Evolutionary conservation across 2,888 invertebrate genomes (phyloP).

Genomic region (Drymonia ruficornis): DNA sequence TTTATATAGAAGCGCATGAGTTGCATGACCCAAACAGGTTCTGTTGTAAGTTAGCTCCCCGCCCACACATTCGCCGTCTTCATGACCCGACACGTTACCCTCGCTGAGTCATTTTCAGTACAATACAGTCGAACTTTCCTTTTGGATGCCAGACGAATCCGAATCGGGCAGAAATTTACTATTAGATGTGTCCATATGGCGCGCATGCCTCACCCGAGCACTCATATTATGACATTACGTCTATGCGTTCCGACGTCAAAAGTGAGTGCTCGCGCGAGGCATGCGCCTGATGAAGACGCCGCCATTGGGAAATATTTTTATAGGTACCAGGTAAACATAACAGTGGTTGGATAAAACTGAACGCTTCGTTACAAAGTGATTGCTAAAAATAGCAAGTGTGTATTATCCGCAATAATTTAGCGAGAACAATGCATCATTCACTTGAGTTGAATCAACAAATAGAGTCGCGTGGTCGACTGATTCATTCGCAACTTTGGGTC

Average conservation of each 20-base stretch:
- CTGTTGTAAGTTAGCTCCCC: slow-evolving; percentile 59
- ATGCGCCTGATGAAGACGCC: too few relatives aligned
- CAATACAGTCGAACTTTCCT: slow-evolving; percentile 23
- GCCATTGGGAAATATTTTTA: slow-evolving; percentile 1
- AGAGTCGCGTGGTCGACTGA: slow-evolving; percentile 51
- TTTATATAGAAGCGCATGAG: slow-evolving; percentile 77
- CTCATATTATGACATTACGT: too few relatives aligned
- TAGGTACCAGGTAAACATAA: background rate
- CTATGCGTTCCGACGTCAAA: too few relatives aligned
- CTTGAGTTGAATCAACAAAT: slow-evolving; percentile 51
- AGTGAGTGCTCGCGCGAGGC: too few relatives aligned
- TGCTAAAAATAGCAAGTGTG: slow-evolving; percentile 38
- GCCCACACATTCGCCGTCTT: slow-evolving; percentile 69
- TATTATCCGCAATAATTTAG: slow-evolving; percentile 47
- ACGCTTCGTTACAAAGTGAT: slow-evolving; percentile 28
- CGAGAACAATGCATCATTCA: slow-evolving; percentile 60
- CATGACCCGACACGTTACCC: slow-evolving; percentile 64
- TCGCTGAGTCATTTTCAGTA: slow-evolving; percentile 60
- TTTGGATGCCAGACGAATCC: slow-evolving; percentile 12
- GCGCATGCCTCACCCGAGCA: too few relatives aligned
- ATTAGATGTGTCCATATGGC: too few relatives aligned
- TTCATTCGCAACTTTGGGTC: slow-evolving; percentile 39
- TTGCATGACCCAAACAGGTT: slow-evolving; percentile 82
- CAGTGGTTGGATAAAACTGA: slow-evolving; percentile 18
- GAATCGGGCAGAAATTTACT: slow-evolving; percentile 9